Conservation (phyloP, 2,113 vertebrate genomes). For the Takifugu bimaculatus region DNA sequence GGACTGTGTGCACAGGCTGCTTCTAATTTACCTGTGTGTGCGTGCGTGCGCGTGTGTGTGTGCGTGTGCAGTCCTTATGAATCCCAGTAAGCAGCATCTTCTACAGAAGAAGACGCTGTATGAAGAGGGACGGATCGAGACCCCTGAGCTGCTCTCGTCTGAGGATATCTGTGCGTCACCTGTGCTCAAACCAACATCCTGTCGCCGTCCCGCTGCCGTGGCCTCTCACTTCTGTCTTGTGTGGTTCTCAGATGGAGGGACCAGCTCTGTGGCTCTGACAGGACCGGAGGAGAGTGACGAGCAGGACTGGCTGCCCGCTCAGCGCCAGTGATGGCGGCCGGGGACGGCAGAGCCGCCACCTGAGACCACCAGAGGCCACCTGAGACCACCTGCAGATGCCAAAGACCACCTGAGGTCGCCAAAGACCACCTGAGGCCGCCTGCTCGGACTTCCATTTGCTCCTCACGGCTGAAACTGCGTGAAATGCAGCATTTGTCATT, state of each 20-base stretch:
- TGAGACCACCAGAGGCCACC: neutral
- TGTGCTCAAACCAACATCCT: neutral
- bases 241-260: conserved; percentile 31
- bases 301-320: conserved; percentile 48
- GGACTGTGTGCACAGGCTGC: too few species aligned
- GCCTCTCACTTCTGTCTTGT: neutral
- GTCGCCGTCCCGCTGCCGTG: neutral
- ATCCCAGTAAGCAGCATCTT: conserved; percentile 30
- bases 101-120: conserved; percentile 33
- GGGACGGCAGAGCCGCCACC: neutral
- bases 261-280: conserved; percentile 2
- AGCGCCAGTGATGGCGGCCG: conserved; percentile 8
- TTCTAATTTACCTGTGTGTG: neutral
- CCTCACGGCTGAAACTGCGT: neutral
- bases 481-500: too few species aligned
- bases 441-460: neutral
- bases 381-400: too few species aligned
- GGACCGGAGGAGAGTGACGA: conserved; percentile 85
- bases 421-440: too few species aligned
- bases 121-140: conserved; percentile 19
- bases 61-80: conserved; percentile 27
- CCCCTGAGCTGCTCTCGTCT: conserved; percentile 36
- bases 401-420: too few species aligned
- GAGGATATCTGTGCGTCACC: conserved; percentile 34
- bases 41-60: neutral